These are phyloP conservation scores for Hydrozoanthus gracilis DNA, from an alignment of 92 coral and sea anemone species.

Conservation along the genomic window DNA sequence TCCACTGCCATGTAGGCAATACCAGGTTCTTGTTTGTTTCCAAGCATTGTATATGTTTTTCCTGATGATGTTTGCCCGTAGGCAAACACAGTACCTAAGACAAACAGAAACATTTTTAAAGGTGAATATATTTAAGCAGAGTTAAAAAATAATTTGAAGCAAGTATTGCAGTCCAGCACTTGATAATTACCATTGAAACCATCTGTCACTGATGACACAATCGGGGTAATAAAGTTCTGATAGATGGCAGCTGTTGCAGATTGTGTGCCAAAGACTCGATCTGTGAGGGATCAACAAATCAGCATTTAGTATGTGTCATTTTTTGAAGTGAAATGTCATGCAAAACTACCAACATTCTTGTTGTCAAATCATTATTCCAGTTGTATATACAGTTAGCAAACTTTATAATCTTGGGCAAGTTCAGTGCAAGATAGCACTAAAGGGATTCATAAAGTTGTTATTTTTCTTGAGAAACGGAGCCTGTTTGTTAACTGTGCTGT, in stretches of 20 bases:
- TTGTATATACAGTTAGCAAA: too few relatives aligned
- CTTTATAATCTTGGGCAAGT: too few relatives aligned
- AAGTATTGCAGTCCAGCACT: neutral
- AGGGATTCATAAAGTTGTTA: too few relatives aligned
- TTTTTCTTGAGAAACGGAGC: too few relatives aligned
- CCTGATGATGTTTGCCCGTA: slow-evolving; percentile 98
- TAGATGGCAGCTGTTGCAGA: slow-evolving; percentile 75
- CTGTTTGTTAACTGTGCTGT: too few relatives aligned
- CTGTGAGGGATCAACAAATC: slow-evolving; percentile 34
- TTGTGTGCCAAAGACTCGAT: slow-evolving; percentile 75
- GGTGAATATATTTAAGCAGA: neutral
- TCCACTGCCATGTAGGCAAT: slow-evolving; percentile 83
- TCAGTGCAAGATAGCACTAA: too few relatives aligned
- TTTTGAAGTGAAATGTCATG: too few relatives aligned
- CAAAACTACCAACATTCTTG: too few relatives aligned
- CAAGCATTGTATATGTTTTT: slow-evolving; percentile 91
- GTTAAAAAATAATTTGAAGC: neutral
- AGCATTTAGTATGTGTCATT: too few relatives aligned
- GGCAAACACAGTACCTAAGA: slow-evolving; percentile 91
- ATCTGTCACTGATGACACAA: slow-evolving; percentile 79
- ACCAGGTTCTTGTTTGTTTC: slow-evolving; percentile 68
- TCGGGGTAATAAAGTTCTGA: slow-evolving; percentile 82
- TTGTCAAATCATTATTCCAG: too few relatives aligned
- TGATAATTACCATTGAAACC: slow-evolving; percentile 86
- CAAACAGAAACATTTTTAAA: neutral